phyloP scores from a whole-genome alignment of 1,140 invertebrate genomes.

The Trachelipus rathkii region DNA sequence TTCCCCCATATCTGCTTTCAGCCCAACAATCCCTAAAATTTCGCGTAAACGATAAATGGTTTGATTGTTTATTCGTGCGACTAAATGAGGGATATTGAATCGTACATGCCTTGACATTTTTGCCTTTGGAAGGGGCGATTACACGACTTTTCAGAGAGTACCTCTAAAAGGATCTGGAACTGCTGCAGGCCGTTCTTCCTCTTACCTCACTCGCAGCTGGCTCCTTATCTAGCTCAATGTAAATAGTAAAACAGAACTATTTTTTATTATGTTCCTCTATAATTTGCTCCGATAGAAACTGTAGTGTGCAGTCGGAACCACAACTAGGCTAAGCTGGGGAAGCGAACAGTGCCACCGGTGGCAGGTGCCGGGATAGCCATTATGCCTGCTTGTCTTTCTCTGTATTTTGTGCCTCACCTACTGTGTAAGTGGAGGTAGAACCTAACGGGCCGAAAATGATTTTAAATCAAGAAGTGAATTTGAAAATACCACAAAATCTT shows the following conservation, averaged over 20 bases:
- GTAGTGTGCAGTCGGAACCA: background rate
- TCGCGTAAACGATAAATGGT: background rate
- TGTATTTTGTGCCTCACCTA: conserved; percentile 8
- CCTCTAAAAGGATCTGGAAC: conserved; percentile 1
- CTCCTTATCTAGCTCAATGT: conserved; percentile 9
- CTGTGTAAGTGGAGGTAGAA: conserved; percentile 6
- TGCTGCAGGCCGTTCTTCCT: conserved; percentile 5
- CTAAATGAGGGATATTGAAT: background rate
- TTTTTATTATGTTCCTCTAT: conserved; percentile 5
- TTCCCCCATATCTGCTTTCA: background rate
- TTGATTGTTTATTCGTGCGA: background rate
- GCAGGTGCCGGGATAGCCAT: conserved; percentile 17
- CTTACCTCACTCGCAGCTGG: conserved; percentile 8
- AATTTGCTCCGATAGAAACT: background rate
- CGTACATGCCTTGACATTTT: conserved; percentile 5
- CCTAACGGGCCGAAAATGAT: background rate
- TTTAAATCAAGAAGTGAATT: background rate
- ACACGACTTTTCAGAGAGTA: background rate
- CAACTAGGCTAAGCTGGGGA: conserved; percentile 3
- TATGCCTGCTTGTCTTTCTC: conserved; percentile 11
- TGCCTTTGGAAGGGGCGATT: conserved; percentile 3
- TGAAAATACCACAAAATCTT: no score
- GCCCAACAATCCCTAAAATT: background rate
- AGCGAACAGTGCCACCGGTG: conserved; percentile 1
- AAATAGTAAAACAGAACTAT: conserved; percentile 8